Percentiles rank a stretch among this genome's conserved stretches.
phyloP scores from a whole-genome alignment of 92 coral and sea anemone genomes.

The Phenganax subtilis region DNA sequence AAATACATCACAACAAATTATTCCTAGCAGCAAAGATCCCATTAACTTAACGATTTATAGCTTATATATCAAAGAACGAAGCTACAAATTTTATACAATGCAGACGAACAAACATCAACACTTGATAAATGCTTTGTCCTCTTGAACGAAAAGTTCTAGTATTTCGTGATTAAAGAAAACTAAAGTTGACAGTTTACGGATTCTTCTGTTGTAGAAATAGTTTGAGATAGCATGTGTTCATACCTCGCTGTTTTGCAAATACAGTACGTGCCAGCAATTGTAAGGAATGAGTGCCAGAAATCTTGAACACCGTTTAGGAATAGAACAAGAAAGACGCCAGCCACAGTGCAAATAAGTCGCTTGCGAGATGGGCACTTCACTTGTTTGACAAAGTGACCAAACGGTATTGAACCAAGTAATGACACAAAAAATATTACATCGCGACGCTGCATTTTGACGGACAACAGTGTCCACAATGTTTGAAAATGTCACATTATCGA shows the following conservation, averaged over 20 bases:
- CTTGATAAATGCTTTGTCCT: too few species aligned
- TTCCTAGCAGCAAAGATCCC: too few species aligned
- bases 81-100: too few species aligned
- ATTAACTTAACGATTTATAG: too few species aligned
- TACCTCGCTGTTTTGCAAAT: slow-evolving; percentile 47
- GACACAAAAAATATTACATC: slow-evolving; percentile 67
- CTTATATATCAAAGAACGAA: too few species aligned
- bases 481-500: neutral
- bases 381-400: slow-evolving; percentile 70
- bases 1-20: neutral
- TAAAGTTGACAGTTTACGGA: too few species aligned
- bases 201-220: too few species aligned
- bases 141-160: too few species aligned
- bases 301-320: slow-evolving; percentile 64
- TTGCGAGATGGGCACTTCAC: slow-evolving; percentile 80
- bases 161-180: too few species aligned
- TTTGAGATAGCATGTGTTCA: too few species aligned
- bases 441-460: slow-evolving; percentile 55
- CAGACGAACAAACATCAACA: too few species aligned
- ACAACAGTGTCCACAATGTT: neutral
- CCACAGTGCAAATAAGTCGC: slow-evolving; percentile 63
- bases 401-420: slow-evolving; percentile 73
- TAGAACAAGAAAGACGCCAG: slow-evolving; percentile 54
- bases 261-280: slow-evolving; percentile 64
- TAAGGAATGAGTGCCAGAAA: slow-evolving; percentile 69